Conservation (phyloP, 2,888 invertebrate species). For the Tachina lurida region DNA sequence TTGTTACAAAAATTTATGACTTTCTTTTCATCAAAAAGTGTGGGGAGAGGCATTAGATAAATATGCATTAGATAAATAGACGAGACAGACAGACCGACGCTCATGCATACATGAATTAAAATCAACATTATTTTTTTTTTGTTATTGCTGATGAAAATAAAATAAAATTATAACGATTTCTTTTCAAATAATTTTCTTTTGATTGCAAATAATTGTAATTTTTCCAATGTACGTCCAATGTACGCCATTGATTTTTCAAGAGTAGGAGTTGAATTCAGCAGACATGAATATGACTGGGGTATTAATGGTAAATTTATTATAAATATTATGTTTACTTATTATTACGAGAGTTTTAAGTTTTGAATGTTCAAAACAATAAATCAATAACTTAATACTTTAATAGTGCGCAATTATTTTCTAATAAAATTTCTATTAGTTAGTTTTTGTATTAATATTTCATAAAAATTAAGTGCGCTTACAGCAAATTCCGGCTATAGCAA, state of each 20-base stretch:
- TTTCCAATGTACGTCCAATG: constrained; percentile 21
- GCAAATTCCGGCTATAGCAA: too few species aligned
- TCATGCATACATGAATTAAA: constrained; percentile 4
- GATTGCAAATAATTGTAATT: constrained; percentile 62
- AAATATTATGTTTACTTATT: too few species aligned
- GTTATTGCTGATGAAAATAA: constrained; percentile 9
- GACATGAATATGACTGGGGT: neutral
- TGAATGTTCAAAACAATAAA: too few species aligned
- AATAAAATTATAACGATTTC: neutral
- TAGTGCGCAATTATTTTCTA: too few species aligned
- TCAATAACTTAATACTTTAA: too few species aligned
- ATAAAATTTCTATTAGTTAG: too few species aligned
- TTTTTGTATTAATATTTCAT: too few species aligned
- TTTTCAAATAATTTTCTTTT: constrained; percentile 25
- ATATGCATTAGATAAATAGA: neutral
- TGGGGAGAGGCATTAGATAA: neutral
- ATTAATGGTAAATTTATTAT: neutral
- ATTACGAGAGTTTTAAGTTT: too few species aligned
- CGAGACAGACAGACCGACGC: neutral
- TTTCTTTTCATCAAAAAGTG: constrained; percentile 56
- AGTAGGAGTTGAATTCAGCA: neutral
- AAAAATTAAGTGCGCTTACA: too few species aligned
- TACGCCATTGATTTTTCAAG: neutral
- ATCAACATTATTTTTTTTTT: neutral
- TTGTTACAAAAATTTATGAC: constrained; percentile 40